Evolutionary conservation across 2,797 vertebrate species (phyloP).

Genomic region (Clarias laeviceps): DNA sequence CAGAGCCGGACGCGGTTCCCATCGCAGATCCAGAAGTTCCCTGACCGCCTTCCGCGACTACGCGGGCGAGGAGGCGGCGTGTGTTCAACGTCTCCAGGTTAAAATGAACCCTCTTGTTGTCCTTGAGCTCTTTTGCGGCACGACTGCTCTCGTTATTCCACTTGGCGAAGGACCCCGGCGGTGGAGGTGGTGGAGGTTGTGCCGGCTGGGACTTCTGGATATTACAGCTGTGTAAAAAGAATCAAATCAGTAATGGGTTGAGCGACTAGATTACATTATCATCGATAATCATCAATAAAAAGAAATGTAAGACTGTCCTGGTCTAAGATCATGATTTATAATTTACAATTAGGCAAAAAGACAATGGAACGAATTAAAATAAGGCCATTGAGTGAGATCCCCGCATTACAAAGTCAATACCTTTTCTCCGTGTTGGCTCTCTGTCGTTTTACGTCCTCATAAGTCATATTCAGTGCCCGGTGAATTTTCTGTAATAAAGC

Average conservation of each 20-base stretch:
- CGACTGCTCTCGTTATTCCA: constrained; percentile 71
- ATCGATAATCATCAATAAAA: neutral
- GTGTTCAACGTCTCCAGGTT: constrained; percentile 78
- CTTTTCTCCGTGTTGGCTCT: constrained; percentile 73
- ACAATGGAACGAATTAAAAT: neutral
- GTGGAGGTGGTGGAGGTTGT: constrained; percentile 43
- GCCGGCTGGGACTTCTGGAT: constrained; percentile 56
- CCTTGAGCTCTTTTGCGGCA: constrained; percentile 56
- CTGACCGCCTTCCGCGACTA: constrained; percentile 33
- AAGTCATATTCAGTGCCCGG: constrained; percentile 83
- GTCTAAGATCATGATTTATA: neutral
- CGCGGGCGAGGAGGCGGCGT: constrained; percentile 67
- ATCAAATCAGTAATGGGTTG: neutral
- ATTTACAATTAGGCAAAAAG: neutral
- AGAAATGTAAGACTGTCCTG: neutral
- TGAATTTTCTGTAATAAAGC: constrained; percentile 84
- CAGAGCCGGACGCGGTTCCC: neutral
- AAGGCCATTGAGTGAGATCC: neutral
- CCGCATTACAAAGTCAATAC: constrained; percentile 59
- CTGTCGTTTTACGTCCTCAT: constrained; percentile 73
- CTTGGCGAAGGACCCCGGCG: constrained; percentile 57
- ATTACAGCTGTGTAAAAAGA: constrained; percentile 62
- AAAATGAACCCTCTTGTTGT: constrained; percentile 78
- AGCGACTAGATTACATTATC: neutral
- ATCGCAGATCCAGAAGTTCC: neutral